Percentiles rank a stretch among this genome's conserved stretches.
phyloP scores from a whole-genome alignment of 2,797 vertebrate species.

The Halcyon chelicuti region DNA sequence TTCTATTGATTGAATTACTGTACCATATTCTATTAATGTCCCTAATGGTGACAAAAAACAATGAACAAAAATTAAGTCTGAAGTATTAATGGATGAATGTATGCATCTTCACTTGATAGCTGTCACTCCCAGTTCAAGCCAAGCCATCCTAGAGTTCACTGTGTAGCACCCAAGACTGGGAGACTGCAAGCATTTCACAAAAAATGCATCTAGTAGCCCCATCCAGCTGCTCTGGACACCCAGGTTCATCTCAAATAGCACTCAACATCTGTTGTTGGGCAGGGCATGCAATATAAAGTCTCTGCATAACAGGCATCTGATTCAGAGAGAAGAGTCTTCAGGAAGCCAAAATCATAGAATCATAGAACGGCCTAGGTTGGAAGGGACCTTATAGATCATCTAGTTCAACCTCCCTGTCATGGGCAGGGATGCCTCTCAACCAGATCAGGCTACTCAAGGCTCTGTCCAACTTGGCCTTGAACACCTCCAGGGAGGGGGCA shows the following conservation, averaged over 20 bases:
- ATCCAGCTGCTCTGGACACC: not conserved
- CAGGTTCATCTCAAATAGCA: not conserved
- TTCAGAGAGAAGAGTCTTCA: not conserved
- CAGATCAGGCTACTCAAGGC: too few species aligned
- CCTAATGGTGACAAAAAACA: not conserved
- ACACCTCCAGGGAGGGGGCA: too few species aligned
- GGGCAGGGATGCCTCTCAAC: too few species aligned
- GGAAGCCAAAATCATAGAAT: not conserved
- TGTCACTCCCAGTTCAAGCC: not conserved
- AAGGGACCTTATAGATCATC: too few species aligned
- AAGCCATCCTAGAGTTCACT: not conserved
- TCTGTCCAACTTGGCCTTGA: too few species aligned
- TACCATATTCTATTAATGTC: conserved; percentile 16
- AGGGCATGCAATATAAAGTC: not conserved
- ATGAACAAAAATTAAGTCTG: conserved; percentile 13
- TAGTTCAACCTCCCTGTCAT: too few species aligned
- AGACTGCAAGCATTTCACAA: not conserved
- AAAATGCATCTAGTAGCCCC: not conserved
- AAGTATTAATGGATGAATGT: not conserved
- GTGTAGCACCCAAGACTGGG: not conserved
- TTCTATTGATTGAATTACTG: conserved; percentile 29
- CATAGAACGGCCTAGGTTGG: too few species aligned
- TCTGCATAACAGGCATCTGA: not conserved
- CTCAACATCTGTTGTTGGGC: not conserved
- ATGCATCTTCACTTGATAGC: not conserved